Percentiles rank a stretch among this genome's conserved stretches.
These are phyloP conservation scores for Cyanoramphus novaezelandiae DNA, from an alignment of 2,113 vertebrate species.

Conservation along the genomic window DNA sequence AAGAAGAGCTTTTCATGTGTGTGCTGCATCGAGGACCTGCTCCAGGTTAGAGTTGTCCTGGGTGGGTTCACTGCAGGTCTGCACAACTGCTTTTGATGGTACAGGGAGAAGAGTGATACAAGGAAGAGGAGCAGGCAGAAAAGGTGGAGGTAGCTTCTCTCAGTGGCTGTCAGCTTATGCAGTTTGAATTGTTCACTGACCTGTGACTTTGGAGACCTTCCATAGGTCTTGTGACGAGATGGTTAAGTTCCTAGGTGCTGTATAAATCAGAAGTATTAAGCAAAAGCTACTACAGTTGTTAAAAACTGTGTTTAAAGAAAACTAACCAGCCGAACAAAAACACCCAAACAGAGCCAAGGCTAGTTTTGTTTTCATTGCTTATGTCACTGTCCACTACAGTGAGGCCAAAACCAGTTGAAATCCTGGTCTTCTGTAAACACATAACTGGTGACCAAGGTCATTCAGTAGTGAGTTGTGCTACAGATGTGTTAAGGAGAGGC, in stretches of 20 bases:
- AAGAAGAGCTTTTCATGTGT: neutral
- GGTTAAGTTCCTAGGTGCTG: neutral
- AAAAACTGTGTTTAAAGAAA: neutral
- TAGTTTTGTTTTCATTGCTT: neutral
- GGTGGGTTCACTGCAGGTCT: rapidly evolving
- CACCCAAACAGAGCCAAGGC: neutral
- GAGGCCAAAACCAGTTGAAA: neutral
- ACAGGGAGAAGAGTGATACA: neutral
- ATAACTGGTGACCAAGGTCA: neutral
- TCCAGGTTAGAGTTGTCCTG: neutral
- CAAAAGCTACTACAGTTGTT: neutral
- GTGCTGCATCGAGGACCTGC: neutral
- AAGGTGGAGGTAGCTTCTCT: neutral
- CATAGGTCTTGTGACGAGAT: neutral
- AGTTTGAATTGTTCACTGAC: neutral
- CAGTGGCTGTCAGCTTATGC: neutral
- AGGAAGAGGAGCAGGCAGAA: neutral
- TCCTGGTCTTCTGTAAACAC: neutral
- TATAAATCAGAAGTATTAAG: neutral
- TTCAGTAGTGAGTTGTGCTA: neutral
- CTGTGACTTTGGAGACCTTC: neutral
- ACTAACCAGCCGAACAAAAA: neutral
- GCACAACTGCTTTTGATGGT: neutral
- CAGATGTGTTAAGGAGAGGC: neutral
- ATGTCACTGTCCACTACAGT: neutral